Conservation (phyloP, 2,888 invertebrate genomes). For the Anaspis maculata region DNA sequence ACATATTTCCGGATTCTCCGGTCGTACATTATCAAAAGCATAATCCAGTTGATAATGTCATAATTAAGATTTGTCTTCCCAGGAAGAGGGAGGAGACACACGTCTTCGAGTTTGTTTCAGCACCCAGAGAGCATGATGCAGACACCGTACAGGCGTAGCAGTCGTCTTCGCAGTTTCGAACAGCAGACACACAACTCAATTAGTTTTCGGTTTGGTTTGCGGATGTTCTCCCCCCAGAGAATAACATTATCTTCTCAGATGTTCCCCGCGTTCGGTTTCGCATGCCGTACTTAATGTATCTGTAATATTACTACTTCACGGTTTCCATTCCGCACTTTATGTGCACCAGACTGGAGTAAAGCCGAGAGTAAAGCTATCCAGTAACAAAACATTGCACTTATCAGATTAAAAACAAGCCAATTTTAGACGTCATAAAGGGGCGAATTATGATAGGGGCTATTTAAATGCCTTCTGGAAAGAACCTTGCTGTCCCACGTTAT, state of each 20-base stretch:
- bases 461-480: too few species aligned
- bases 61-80: constrained; percentile 27
- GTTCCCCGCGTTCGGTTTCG: constrained; percentile 27
- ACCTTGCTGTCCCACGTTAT: too few species aligned
- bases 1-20: constrained; percentile 2
- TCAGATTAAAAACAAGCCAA: constrained; percentile 31
- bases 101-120: constrained; percentile 31
- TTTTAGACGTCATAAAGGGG: too few species aligned
- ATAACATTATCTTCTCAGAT: constrained; percentile 31
- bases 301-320: constrained; percentile 25
- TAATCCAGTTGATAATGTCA: constrained; percentile 16
- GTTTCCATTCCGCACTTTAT: constrained; percentile 19
- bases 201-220: constrained; percentile 33
- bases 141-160: constrained; percentile 17
- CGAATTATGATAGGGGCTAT: too few species aligned
- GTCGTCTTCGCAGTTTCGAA: constrained; percentile 1
- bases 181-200: constrained; percentile 34
- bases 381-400: constrained; percentile 30
- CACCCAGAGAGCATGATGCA: constrained; percentile 24
- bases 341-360: constrained; percentile 9
- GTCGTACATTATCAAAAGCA: constrained; percentile 8
- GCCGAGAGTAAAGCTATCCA: constrained; percentile 23
- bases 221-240: constrained; percentile 28
- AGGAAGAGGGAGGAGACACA: constrained; percentile 18
- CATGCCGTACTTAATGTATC: constrained; percentile 24